A percentile compares a stretch with the other conserved stretches of the same genome.
phyloP scores from a whole-genome alignment of 2,888 invertebrate genomes.

The Monopis laevigella region DNA sequence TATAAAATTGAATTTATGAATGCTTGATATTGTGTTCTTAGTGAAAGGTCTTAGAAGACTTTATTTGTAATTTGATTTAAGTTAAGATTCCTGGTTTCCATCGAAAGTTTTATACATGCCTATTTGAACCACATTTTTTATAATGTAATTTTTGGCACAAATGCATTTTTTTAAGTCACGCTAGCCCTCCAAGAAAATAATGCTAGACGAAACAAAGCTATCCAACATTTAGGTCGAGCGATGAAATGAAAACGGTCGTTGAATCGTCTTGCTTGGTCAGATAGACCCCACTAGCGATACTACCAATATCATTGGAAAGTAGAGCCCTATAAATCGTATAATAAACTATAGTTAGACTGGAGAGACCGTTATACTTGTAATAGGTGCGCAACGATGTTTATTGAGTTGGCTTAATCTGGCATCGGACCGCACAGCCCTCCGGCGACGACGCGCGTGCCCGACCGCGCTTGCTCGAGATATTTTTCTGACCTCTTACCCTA shows the following conservation, averaged over 20 bases:
- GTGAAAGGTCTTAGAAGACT: conserved; percentile 2
- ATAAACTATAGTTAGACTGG: conserved; percentile 7
- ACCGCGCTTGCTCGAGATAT: conserved; percentile 2
- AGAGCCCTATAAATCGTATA: background rate
- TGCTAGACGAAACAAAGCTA: too few species aligned
- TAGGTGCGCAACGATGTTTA: conserved; percentile 10
- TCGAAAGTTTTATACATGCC: too few species aligned
- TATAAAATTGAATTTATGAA: conserved; percentile 9
- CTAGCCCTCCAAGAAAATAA: too few species aligned
- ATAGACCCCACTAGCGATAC: conserved; percentile 1
- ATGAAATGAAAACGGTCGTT: too few species aligned
- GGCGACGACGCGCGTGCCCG: conserved; percentile 10
- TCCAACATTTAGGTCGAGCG: too few species aligned
- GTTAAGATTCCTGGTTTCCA: too few species aligned
- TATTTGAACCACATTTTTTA: too few species aligned
- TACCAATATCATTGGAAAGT: conserved; percentile 5
- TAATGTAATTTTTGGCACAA: too few species aligned
- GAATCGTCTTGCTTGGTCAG: too few species aligned
- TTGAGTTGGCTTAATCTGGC: conserved; percentile 11
- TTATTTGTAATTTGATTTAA: too few species aligned
- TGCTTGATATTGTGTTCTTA: background rate
- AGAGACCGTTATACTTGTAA: conserved; percentile 10
- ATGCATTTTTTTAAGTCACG: too few species aligned
- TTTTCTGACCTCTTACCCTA: conserved; percentile 7
- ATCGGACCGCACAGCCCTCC: conserved; percentile 8